These are phyloP conservation scores for Onychorhynchus coronatus DNA, from an alignment of 2,113 vertebrate species.

Conservation along the genomic window DNA sequence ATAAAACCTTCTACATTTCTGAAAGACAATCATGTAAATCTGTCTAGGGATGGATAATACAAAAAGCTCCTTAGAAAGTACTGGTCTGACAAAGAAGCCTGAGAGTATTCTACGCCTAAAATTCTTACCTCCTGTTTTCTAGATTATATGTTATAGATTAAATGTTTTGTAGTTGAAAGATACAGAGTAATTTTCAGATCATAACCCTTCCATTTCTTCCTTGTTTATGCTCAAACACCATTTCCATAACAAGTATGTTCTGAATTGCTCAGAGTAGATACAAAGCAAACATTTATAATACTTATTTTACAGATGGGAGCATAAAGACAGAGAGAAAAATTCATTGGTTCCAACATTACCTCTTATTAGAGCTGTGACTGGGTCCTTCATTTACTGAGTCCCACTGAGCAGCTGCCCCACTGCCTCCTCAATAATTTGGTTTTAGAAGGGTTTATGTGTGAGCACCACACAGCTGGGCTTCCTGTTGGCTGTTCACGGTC, in stretches of 20 bases:
- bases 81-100: not conserved
- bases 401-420: not conserved
- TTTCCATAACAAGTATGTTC: not conserved
- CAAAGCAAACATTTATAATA: not conserved
- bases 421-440: not conserved
- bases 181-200: not conserved
- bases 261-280: not conserved
- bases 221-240: not conserved
- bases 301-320: not conserved
- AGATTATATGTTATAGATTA: not conserved
- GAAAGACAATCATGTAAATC: not conserved
- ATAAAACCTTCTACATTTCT: not conserved
- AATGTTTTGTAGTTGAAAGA: not conserved
- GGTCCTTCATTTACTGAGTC: not conserved
- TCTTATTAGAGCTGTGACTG: not conserved
- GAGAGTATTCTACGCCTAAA: not conserved
- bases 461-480: not conserved
- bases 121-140: not conserved
- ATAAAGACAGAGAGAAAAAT: not conserved
- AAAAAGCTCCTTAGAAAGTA: not conserved
- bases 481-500: not conserved
- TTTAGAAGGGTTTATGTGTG: not conserved
- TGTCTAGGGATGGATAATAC: not conserved
- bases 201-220: not conserved
- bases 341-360: not conserved